Conservation (phyloP, 2,888 invertebrate species). For the Cactoblastis cactorum region DNA sequence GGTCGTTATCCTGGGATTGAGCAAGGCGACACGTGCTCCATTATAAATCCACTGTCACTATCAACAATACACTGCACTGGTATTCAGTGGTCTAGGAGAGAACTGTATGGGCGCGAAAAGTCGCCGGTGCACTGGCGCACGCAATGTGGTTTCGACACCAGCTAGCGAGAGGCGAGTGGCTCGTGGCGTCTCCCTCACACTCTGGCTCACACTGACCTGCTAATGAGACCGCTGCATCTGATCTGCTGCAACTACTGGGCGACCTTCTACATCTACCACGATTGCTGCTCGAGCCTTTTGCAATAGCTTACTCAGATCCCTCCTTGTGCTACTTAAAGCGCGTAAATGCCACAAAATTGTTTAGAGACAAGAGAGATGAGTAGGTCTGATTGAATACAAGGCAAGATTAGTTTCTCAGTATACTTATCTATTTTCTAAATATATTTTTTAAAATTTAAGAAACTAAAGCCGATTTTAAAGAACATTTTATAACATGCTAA, state of each 20-base stretch:
- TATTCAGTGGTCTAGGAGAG: slow-evolving; percentile 46
- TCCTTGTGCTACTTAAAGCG: slow-evolving; percentile 49
- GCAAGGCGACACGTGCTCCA: slow-evolving; percentile 38
- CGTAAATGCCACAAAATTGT: background rate
- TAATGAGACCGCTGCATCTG: slow-evolving; percentile 37
- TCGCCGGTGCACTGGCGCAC: slow-evolving; percentile 44
- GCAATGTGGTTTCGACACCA: slow-evolving; percentile 68
- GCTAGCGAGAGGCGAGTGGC: slow-evolving; percentile 45
- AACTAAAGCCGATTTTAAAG: background rate
- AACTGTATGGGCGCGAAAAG: slow-evolving; percentile 45
- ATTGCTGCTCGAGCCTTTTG: slow-evolving; percentile 69
- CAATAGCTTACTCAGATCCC: slow-evolving; percentile 53
- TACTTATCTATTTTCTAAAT: background rate
- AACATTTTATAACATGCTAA: background rate
- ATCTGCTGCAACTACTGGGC: slow-evolving; percentile 50
- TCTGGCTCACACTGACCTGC: slow-evolving; percentile 17
- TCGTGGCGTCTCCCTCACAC: slow-evolving; percentile 51
- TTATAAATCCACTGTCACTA: slow-evolving; percentile 64
- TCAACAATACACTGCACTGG: slow-evolving; percentile 39
- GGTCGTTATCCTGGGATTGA: slow-evolving; percentile 34
- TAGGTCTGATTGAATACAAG: no score
- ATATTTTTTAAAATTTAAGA: background rate
- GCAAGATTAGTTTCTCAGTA: background rate
- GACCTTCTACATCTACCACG: slow-evolving; percentile 69
- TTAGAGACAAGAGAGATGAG: no score